Percentiles rank a stretch among this genome's conserved stretches.
Conservation (phyloP, 2,113 vertebrate genomes). For the Monopterus albus region DNA sequence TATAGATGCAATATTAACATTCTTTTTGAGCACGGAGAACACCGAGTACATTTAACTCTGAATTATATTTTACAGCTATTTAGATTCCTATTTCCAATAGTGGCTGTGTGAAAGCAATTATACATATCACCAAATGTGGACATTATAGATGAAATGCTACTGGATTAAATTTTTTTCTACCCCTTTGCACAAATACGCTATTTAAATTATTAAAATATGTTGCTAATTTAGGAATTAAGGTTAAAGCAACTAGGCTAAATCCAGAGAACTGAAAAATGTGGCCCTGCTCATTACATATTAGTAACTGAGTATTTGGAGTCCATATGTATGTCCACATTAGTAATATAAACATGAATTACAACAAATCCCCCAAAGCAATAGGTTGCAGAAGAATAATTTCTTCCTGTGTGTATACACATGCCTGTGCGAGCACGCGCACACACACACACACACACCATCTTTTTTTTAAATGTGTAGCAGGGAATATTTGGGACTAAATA, state of each 20-base stretch:
- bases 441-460: background rate
- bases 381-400: slow-evolving; percentile 66
- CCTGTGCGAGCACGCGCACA: background rate
- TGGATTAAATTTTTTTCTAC: slow-evolving; percentile 11
- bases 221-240: slow-evolving; percentile 57
- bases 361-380: slow-evolving; percentile 64
- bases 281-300: slow-evolving; percentile 42
- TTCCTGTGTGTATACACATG: slow-evolving; percentile 12
- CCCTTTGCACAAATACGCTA: background rate
- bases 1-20: too few species aligned
- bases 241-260: slow-evolving; percentile 51
- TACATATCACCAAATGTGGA: background rate
- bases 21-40: slow-evolving; percentile 7
- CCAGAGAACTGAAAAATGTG: slow-evolving; percentile 21
- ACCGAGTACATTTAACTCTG: background rate
- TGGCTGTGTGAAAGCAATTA: background rate
- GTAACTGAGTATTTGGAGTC: slow-evolving; percentile 64
- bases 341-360: slow-evolving; percentile 73
- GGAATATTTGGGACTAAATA: slow-evolving; percentile 69
- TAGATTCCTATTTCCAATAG: background rate
- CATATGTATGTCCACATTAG: slow-evolving; percentile 70
- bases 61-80: slow-evolving; percentile 11
- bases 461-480: slow-evolving; percentile 47
- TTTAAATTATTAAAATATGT: slow-evolving; percentile 46
- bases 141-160: slow-evolving; percentile 11